Evolutionary conservation across 2,113 vertebrate species (phyloP).

Genomic region (Vimba vimba): DNA sequence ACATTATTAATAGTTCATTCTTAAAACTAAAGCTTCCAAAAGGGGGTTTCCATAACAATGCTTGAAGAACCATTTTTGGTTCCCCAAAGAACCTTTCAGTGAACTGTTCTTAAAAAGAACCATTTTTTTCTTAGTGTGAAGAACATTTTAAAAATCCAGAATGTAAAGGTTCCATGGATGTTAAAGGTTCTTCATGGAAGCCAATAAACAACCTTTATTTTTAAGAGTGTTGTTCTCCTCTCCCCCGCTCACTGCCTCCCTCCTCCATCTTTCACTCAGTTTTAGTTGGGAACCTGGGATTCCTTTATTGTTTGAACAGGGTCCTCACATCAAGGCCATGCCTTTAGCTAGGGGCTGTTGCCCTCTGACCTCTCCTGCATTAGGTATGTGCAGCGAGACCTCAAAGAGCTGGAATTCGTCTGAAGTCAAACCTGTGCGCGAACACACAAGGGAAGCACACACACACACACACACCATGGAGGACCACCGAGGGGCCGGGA

Average conservation of each 20-base stretch:
- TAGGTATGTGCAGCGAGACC: constrained; percentile 71
- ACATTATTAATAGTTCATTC: background rate
- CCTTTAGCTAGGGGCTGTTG: constrained; percentile 79
- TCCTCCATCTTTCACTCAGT: constrained; percentile 64
- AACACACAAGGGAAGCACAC: constrained; percentile 34
- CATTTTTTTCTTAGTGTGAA: too few relatives aligned
- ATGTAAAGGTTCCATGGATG: too few relatives aligned
- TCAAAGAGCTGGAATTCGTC: constrained; percentile 65
- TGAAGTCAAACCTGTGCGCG: constrained; percentile 62
- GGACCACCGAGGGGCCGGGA: constrained; percentile 42
- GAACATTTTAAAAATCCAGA: too few relatives aligned
- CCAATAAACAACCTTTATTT: too few relatives aligned
- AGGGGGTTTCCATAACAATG: too few relatives aligned
- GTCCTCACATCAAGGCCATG: constrained; percentile 78
- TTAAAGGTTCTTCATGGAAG: too few relatives aligned
- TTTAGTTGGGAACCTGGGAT: constrained; percentile 75
- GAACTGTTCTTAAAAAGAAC: too few relatives aligned
- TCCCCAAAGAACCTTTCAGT: too few relatives aligned
- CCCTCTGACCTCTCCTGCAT: constrained; percentile 79
- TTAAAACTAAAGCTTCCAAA: too few relatives aligned
- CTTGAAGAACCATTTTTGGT: too few relatives aligned
- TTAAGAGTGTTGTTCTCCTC: background rate
- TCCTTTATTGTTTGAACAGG: constrained; percentile 82
- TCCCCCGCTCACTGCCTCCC: constrained; percentile 65
- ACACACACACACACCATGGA: constrained; percentile 39